Base-by-base conservation (phyloP, 2,797 vertebrate genomes). In the Melopsittacus undulatus region DNA sequence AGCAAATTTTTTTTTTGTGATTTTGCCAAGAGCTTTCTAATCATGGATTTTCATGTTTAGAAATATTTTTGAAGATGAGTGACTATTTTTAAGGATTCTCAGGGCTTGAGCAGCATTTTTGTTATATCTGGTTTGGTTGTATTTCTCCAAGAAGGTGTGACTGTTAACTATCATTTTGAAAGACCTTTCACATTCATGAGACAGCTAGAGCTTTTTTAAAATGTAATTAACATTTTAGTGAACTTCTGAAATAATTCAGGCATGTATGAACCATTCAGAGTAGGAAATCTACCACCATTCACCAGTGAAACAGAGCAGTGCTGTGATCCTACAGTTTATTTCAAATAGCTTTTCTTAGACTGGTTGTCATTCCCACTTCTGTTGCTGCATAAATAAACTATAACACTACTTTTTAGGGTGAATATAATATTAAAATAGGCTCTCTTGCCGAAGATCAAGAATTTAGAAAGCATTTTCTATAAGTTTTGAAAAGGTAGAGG, bases 161-260 rank as follows among this genome's bases (percentile, higher is more conserved):
- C 21, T 61, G 32, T 48, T 90, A 84, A 57, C 21, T 40, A 73
- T 24, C 20, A 34, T 23, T 92, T 84, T 61, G 63, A 90, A 94
- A 95, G 72, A 78, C 27, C 14, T 70, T 90, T 84, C 87, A 48
- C 14, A 76, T 90, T 82, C n/a, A 45, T 59, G 62, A 88, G 18
- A 32, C 24, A 91, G 30, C 24, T 66, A 69, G 29, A 74, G 38
- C 2, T 79, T 83, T 95, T 67, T 42, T 7, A 85, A 92, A 93
- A 74, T 8, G 29, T 69, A 87, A 87, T 90, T 89, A 91, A 78
- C 42, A 69, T 75, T 91, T 80, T 73, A 83, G 45, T 75, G 72
- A 89, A 75, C 64, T 95, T 85, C 61, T 93, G 70, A 92, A 90
- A 76, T 84, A 90, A 73, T 83, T 94, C 46, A 89, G 49, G 17